Base-by-base conservation (phyloP, 1,140 invertebrate genomes). In the Trigoniulus corallinus region DNA sequence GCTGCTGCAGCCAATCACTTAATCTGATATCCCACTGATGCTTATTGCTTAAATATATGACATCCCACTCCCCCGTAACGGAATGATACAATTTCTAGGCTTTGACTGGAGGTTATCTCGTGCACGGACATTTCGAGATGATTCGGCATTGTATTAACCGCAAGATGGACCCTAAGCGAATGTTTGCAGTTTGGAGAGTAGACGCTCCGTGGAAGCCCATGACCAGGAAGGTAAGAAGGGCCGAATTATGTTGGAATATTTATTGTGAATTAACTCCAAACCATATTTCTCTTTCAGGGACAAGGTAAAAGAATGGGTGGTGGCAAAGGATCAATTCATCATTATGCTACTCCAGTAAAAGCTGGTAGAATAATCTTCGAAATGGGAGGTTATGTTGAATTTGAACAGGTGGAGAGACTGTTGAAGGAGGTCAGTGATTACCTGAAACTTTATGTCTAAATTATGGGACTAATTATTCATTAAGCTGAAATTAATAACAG, bases 151-250 rank as follows among this genome's bases (percentile, higher is more conserved):
- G 73, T 25, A 71, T 92, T 25, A 76, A 79, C 42, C 70, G 80
- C 44, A 80, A 82, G 57, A 75, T 97, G 58, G 80, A 94, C 59
- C 64, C 71, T 22, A 76, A 72, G 50, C 76, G 74, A 56, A 87
- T 83, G 78, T 97, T 96, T 76, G 88, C 89, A n/a, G 73, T 92
- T 25, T 99, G 91, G 91, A 72, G 95, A 57, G 70, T 98, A 1
- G 87, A 92, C 64, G 67, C 88, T 0, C 92, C 93, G 0, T 98
- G 94, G 93, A 88, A 96, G 63, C 81, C 93, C 12, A 66, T 94
- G 3, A 86, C 89, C 0, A 91, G 84, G 64, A 93, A 93, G 66
- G 76, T 76, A 63, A 52, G 7, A 7, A n/a, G n/a, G n/a, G n/a
- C n/a, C n/a, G n/a, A n/a, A n/a, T n/a, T n/a, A n/a, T n/a, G n/a